These are phyloP conservation scores for Pogoniulus pusillus DNA, from an alignment of 2,797 vertebrate genomes.

Conservation along the genomic window DNA sequence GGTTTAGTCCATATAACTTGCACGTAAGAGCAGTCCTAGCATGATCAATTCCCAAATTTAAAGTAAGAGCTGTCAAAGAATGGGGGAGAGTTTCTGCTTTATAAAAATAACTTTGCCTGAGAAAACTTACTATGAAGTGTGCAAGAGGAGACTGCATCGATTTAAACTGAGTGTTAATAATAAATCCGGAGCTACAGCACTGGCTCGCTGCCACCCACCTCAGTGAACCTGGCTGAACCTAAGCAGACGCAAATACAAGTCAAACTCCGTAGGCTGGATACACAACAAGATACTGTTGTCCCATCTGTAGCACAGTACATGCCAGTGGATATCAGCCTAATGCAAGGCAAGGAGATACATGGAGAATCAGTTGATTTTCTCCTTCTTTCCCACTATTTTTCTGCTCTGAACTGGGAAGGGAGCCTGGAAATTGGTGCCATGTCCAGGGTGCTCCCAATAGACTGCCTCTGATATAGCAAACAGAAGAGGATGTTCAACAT, in stretches of 20 bases:
- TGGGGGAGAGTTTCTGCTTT: not conserved
- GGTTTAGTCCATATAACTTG: not conserved
- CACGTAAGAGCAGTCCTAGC: not conserved
- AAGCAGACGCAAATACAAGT: slow-evolving; percentile 26
- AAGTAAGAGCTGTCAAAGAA: not conserved
- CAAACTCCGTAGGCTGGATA: slow-evolving; percentile 30
- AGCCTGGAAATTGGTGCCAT: not conserved
- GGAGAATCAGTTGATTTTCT: not conserved
- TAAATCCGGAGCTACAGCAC: not conserved
- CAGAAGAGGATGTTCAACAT: not conserved
- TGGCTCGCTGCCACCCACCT: slow-evolving; percentile 39
- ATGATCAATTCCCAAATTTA: not conserved
- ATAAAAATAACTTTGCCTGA: not conserved
- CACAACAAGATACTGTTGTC: slow-evolving; percentile 50
- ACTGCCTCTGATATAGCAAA: not conserved
- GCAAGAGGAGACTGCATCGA: not conserved
- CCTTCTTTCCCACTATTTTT: not conserved
- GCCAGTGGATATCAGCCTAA: slow-evolving; percentile 50
- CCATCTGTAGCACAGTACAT: slow-evolving; percentile 44
- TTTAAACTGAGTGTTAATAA: slow-evolving; percentile 7
- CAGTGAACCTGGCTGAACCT: not conserved
- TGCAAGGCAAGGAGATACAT: not conserved
- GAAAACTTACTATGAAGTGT: slow-evolving; percentile 13
- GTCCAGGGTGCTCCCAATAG: not conserved
- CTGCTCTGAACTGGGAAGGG: not conserved